Percentiles rank a stretch among this genome's conserved stretches.
These are phyloP conservation scores for Siphamia tubifer DNA, from an alignment of 2,113 vertebrate species.

Conservation along the genomic window DNA sequence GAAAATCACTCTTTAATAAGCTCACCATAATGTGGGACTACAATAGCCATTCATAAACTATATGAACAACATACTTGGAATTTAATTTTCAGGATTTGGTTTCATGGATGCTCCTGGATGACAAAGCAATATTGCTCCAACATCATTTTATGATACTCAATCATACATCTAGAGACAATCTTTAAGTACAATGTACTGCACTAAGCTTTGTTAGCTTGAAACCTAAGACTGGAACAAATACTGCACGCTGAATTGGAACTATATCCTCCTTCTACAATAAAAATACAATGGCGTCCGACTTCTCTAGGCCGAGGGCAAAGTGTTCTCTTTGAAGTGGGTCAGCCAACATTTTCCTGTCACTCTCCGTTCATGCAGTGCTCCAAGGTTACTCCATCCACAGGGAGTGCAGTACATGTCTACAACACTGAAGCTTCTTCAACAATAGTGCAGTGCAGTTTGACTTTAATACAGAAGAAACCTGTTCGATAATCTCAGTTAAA, in stretches of 20 bases:
- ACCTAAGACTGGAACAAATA: background rate
- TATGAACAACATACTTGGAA: background rate
- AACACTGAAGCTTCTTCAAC: background rate
- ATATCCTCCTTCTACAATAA: slow-evolving; percentile 20
- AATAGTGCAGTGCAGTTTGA: no score
- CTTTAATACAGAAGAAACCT: no score
- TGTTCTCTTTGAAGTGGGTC: slow-evolving; percentile 64
- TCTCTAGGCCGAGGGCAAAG: slow-evolving; percentile 43
- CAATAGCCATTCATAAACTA: background rate
- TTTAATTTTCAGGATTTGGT: background rate
- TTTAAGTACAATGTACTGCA: background rate
- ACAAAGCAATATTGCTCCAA: background rate
- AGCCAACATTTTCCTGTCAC: slow-evolving; percentile 54
- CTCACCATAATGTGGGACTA: no score
- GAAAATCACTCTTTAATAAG: no score
- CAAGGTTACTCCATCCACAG: slow-evolving; percentile 62
- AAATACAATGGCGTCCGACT: slow-evolving; percentile 25
- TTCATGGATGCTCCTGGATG: background rate
- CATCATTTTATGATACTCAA: background rate
- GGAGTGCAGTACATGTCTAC: background rate
- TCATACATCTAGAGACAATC: background rate
- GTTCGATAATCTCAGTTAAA: no score
- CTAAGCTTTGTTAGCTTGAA: background rate
- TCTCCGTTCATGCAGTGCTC: slow-evolving; percentile 34
- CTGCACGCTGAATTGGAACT: background rate